phyloP scores from a whole-genome alignment of 2,888 invertebrate genomes.

The Dolomedes plantarius region DNA sequence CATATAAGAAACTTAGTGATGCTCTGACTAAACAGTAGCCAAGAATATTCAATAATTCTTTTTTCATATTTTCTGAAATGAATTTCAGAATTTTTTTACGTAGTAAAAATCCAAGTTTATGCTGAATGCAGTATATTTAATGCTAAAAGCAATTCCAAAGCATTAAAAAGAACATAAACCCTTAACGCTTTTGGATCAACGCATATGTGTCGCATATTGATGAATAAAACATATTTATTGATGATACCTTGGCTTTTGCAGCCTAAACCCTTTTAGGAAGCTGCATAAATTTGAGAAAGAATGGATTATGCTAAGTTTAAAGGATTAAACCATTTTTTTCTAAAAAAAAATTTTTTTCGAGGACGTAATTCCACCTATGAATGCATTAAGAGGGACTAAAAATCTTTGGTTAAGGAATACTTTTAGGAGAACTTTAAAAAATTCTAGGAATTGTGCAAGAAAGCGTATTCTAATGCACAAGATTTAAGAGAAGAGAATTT shows the following conservation, averaged over 20 bases:
- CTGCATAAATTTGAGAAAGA: background rate
- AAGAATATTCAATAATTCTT: too few relatives aligned
- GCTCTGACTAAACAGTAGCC: too few relatives aligned
- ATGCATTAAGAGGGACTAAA: background rate
- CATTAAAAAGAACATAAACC: background rate
- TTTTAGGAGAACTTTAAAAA: background rate
- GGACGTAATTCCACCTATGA: background rate
- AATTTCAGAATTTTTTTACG: too few relatives aligned
- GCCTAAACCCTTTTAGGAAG: background rate
- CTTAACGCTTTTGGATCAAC: background rate
- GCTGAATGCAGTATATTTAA: background rate
- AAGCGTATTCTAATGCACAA: too few relatives aligned
- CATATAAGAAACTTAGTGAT: too few relatives aligned
- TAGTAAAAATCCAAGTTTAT: too few relatives aligned
- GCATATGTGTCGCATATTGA: background rate
- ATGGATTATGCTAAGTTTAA: background rate
- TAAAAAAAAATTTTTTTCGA: background rate
- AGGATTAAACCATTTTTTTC: background rate
- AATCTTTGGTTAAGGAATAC: background rate
- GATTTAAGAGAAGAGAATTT: too few relatives aligned
- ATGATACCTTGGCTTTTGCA: background rate
- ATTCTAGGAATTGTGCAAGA: background rate
- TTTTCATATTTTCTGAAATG: too few relatives aligned
- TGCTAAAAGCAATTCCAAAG: background rate
- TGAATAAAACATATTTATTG: constrained; percentile 14